Evolutionary conservation across 2,888 invertebrate species (phyloP).

Genomic region (Ochlodes sylvanus): DNA sequence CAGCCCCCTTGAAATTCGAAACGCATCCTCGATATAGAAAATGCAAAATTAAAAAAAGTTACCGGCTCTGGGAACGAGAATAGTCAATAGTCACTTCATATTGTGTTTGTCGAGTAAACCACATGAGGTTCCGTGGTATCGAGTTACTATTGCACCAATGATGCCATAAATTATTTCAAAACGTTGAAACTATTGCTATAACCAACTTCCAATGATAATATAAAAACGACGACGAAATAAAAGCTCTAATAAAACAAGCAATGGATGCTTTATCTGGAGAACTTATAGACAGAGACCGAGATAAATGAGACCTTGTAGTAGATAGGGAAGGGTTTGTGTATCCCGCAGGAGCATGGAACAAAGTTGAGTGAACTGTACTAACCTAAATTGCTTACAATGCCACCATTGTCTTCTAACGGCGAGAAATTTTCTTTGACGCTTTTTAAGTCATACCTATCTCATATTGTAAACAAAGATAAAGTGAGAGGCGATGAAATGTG

Average conservation of each 20-base stretch:
- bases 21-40: slow-evolving; percentile 72
- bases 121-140: slow-evolving; percentile 77
- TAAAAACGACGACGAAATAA: neutral
- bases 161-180: slow-evolving; percentile 41
- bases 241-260: slow-evolving; percentile 43
- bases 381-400: slow-evolving; percentile 77
- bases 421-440: slow-evolving; percentile 63
- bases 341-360: slow-evolving; percentile 72
- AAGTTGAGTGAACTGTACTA: slow-evolving; percentile 80
- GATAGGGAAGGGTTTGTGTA: slow-evolving; percentile 62
- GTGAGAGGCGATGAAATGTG: slow-evolving; percentile 43
- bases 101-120: slow-evolving; percentile 81
- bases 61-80: slow-evolving; percentile 72
- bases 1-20: slow-evolving; percentile 73
- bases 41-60: slow-evolving; percentile 75
- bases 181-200: slow-evolving; percentile 7
- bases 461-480: slow-evolving; percentile 60
- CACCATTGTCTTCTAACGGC: slow-evolving; percentile 68
- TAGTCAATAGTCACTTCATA: slow-evolving; percentile 84
- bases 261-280: slow-evolving; percentile 48
- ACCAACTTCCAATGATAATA: slow-evolving; percentile 50
- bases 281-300: slow-evolving; percentile 31
- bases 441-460: slow-evolving; percentile 58
- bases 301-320: slow-evolving; percentile 48
- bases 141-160: slow-evolving; percentile 60